Evolutionary conservation across 2,797 vertebrate genomes (phyloP).

Genomic region (Gobionotothen gibberifrons): DNA sequence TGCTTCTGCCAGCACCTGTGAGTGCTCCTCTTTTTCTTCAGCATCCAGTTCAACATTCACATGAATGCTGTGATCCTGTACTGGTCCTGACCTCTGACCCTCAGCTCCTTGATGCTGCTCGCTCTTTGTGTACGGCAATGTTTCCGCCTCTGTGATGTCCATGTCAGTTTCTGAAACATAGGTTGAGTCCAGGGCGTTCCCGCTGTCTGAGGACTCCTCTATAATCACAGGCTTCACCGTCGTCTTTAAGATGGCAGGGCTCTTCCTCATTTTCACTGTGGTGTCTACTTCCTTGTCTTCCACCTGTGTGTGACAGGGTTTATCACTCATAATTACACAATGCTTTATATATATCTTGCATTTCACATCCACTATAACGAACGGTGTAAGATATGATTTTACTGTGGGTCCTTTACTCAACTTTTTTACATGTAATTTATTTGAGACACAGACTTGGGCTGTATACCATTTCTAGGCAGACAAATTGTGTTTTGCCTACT

Average conservation of each 20-base stretch:
- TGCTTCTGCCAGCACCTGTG: constrained; percentile 5
- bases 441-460: not conserved
- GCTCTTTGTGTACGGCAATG: constrained; percentile 47
- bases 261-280: constrained; percentile 10
- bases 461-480: not conserved
- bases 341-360: not conserved
- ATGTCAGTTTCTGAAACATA: constrained; percentile 71
- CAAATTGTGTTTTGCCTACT: not conserved
- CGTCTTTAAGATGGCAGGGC: not conserved
- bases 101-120: not conserved
- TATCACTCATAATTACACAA: not conserved
- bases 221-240: constrained; percentile 16
- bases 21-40: constrained; percentile 7
- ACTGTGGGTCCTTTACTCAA: not conserved
- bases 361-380: not conserved
- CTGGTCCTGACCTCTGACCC: constrained; percentile 22
- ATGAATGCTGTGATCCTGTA: not conserved
- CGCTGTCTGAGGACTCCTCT: constrained; percentile 51
- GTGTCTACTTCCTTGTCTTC: constrained; percentile 15
- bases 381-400: not conserved
- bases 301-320: constrained; percentile 36
- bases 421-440: not conserved
- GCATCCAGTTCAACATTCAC: constrained; percentile 5
- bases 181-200: constrained; percentile 7
- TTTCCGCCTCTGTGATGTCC: constrained; percentile 69